Evolutionary conservation across 2,113 vertebrate genomes (phyloP).

Genomic region (Pandion haliaetus): DNA sequence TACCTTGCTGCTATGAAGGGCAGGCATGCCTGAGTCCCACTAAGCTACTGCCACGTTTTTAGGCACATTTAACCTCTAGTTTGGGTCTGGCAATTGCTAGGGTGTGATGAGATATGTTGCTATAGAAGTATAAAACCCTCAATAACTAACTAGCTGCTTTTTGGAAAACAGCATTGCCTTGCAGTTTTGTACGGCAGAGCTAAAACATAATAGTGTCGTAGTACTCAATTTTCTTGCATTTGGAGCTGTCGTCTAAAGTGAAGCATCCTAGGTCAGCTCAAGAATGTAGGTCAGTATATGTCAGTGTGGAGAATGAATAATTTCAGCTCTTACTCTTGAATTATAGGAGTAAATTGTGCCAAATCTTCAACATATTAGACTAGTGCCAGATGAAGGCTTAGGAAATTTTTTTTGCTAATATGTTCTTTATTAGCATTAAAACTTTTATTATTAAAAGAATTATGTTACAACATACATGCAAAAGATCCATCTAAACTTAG

Average conservation of each 20-base stretch:
- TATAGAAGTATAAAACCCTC: neutral
- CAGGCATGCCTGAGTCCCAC: neutral
- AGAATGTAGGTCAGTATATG: neutral
- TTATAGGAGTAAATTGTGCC: neutral
- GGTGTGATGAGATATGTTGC: neutral
- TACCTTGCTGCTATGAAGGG: neutral
- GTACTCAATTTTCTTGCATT: neutral
- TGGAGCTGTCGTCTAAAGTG: neutral
- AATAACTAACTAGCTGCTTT: neutral
- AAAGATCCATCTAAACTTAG: neutral
- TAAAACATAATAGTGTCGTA: neutral
- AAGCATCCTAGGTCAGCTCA: slow-evolving; percentile 5
- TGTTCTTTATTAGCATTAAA: neutral
- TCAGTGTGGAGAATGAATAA: neutral
- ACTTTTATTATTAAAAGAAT: neutral
- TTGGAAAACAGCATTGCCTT: neutral
- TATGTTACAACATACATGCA: neutral
- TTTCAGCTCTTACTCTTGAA: slow-evolving; percentile 6
- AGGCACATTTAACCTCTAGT: neutral
- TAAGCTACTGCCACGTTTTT: neutral
- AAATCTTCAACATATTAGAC: neutral
- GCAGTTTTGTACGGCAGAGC: neutral
- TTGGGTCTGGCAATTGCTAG: neutral
- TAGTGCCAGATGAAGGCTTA: slow-evolving; percentile 10
- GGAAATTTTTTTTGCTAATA: neutral